Base-by-base conservation (phyloP, 2,888 invertebrate species). In the Dusona sp. region DNA sequence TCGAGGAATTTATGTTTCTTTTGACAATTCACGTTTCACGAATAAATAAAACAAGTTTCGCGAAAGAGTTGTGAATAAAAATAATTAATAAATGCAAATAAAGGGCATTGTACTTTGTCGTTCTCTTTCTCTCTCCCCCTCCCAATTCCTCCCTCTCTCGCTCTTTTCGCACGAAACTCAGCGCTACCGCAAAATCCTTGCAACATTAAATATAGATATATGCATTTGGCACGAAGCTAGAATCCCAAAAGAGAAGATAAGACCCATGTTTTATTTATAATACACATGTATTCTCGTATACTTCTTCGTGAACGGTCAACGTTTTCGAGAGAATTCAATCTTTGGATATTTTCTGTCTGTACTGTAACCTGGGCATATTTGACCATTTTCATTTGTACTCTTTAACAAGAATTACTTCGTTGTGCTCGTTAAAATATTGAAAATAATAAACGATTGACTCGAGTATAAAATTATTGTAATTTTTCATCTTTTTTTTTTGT, bases 201-300 rank as follows among this genome's bases (percentile, higher is more conserved):
- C 79, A 84, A 85, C 85, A 92, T 92, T 91, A 91, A 92, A 92
- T 92, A 91, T 92, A 92, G 90, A 90, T 90, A 91, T 90, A 89
- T 90, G 89, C 87, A 92, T 92, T 91, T 92, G 91, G 91, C 90
- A 86, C 90, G 88, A 87, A 84, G 87, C 84, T 90, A 91, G 91
- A 92, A 92, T 92, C 90, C 91, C 91, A 92, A 91, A 93, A 91
- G 88, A 84, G 91, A 89, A 89, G 90, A 90, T 89, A 92, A 90
- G 90, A 85, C 83, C 80, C 29, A 88, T 86, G 91, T 88, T 91
- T 91, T 92, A 92, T 92, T 91, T 93, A 92, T 92, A 92, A 88
- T 84, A 78, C 87, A 65, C 87, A 65, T 75, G 87, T 77, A 79
- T 57, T 70, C 61, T 84, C 75, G 61, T 68, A 42, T 64, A 61